Conservation (phyloP, 2,797 vertebrate species). For the Micrastur ruficollis region DNA sequence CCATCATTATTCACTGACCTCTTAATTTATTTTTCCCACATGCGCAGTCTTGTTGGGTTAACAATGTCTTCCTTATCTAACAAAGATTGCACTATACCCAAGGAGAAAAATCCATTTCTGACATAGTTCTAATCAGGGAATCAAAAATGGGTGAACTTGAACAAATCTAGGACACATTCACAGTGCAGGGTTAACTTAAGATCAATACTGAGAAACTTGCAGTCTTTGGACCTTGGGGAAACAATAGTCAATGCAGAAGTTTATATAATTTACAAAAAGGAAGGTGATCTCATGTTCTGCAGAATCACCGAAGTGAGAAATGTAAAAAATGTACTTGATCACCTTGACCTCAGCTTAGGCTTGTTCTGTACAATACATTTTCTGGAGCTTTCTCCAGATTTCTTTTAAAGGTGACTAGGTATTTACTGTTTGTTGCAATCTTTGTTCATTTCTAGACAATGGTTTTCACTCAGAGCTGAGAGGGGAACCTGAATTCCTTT, state of each 20-base stretch:
- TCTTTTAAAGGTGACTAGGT: not conserved
- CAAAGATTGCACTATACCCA: not conserved
- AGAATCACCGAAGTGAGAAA: not conserved
- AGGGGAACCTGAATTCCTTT: not conserved
- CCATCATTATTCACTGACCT: not conserved
- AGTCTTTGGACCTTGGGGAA: not conserved
- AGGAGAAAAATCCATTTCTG: not conserved
- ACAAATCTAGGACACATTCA: not conserved
- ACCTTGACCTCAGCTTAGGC: not conserved
- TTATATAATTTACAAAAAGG: slow-evolving; percentile 11
- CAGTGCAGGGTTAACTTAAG: not conserved
- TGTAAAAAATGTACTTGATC: not conserved
- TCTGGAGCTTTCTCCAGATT: not conserved
- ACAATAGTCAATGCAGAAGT: slow-evolving; percentile 1
- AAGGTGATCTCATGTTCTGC: slow-evolving; percentile 23
- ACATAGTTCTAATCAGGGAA: not conserved
- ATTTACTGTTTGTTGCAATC: not conserved
- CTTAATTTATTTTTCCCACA: not conserved
- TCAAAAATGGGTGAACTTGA: not conserved
- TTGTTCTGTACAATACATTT: not conserved
- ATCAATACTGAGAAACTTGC: not conserved
- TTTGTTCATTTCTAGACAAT: not conserved
- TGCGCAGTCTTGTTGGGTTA: not conserved
- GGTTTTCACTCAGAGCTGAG: not conserved
- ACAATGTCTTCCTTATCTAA: not conserved